These are phyloP conservation scores for Sebastiscus albofasciatus DNA, from an alignment of 2,797 vertebrate species.

Conservation along the genomic window DNA sequence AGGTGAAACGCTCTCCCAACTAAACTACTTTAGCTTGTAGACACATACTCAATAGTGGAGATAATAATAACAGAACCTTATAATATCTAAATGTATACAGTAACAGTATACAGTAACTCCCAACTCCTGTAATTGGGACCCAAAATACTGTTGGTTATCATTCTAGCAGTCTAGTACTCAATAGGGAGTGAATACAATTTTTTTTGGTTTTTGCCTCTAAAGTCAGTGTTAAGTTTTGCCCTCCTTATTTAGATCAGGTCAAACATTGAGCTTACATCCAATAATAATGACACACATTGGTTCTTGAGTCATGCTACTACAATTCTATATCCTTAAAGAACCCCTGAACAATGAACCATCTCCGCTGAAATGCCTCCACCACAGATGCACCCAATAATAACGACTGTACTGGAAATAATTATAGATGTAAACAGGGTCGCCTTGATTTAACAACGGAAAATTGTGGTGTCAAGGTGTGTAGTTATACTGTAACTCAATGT, in stretches of 20 bases:
- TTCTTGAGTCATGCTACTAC: constrained; percentile 1
- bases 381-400: neutral
- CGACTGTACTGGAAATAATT: constrained; percentile 1
- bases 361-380: neutral
- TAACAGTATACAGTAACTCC: neutral
- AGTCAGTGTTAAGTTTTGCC: neutral
- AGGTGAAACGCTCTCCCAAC: constrained; percentile 68
- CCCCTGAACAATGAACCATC: neutral
- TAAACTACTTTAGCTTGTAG: constrained; percentile 64
- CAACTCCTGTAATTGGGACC: neutral
- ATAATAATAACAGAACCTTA: neutral
- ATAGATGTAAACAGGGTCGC: neutral
- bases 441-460: constrained; percentile 3
- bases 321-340: constrained; percentile 10
- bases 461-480: neutral
- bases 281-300: neutral
- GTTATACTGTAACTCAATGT: neutral
- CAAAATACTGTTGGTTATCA: neutral
- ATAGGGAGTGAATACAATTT: neutral
- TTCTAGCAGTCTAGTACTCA: neutral
- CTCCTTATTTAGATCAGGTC: neutral
- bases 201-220: neutral
- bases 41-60: neutral
- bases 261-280: neutral
- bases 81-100: neutral